These are phyloP conservation scores for Phyllotis vaccarum DNA, from an alignment of 2,797 vertebrate genomes.

Conservation along the genomic window DNA sequence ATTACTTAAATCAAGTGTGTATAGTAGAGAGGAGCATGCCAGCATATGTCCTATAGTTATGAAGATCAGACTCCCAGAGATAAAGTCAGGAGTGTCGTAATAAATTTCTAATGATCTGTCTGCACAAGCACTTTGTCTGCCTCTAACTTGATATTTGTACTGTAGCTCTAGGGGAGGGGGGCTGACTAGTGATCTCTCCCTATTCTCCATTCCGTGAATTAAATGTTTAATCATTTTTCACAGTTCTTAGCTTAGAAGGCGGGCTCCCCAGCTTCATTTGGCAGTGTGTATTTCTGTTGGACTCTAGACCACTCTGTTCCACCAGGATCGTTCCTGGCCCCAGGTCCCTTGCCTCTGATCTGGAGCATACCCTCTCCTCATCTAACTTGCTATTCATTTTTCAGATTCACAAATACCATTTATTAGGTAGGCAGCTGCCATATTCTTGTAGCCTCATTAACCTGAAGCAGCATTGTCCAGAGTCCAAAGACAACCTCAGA, in stretches of 20 bases:
- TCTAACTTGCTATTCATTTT: neutral
- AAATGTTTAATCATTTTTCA: neutral
- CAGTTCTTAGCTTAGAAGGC: too few relatives aligned
- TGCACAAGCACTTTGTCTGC: neutral
- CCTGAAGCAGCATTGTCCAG: neutral
- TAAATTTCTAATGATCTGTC: neutral
- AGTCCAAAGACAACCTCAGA: neutral
- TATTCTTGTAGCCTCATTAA: neutral
- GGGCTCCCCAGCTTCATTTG: too few relatives aligned
- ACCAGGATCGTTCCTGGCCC: neutral
- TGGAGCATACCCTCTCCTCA: neutral
- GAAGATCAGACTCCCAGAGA: neutral
- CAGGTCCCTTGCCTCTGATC: neutral
- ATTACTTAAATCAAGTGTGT: slow-evolving; percentile 27
- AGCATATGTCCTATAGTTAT: neutral
- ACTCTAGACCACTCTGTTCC: neutral
- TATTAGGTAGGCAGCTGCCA: neutral
- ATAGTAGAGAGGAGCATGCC: neutral
- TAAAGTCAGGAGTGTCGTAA: neutral
- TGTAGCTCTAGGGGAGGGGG: neutral
- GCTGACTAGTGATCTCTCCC: neutral
- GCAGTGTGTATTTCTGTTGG: too few relatives aligned
- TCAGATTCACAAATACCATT: neutral
- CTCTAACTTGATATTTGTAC: neutral
- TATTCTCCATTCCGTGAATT: neutral